phyloP scores from a whole-genome alignment of 2,113 vertebrate species.

The Tapirus terrestris region DNA sequence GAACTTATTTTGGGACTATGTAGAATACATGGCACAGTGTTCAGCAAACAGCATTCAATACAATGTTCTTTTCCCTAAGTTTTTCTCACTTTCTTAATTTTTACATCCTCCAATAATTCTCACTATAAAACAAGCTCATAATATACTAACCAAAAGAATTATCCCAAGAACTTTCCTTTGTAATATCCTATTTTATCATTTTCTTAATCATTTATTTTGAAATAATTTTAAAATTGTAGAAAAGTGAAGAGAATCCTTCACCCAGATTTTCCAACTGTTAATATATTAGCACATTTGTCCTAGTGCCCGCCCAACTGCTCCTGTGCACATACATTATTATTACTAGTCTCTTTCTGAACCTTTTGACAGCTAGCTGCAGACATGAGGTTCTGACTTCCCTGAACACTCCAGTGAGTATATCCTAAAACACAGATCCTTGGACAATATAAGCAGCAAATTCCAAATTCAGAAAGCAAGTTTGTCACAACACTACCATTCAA shows the following conservation, averaged over 20 bases:
- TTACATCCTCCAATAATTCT: neutral
- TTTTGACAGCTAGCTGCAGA: neutral
- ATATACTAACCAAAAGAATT: neutral
- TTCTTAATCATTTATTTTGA: neutral
- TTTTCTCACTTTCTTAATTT: neutral
- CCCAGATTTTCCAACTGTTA: neutral
- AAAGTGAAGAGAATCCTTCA: neutral
- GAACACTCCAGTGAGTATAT: neutral
- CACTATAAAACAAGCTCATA: neutral
- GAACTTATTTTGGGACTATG: neutral
- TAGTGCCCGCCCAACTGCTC: neutral
- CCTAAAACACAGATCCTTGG: neutral
- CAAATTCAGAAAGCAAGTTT: neutral
- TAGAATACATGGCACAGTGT: neutral
- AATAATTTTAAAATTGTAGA: conserved; percentile 11
- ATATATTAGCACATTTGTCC: neutral
- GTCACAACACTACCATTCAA: neutral
- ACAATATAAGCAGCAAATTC: neutral
- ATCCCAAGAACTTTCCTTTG: neutral
- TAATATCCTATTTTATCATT: neutral
- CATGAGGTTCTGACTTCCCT: neutral
- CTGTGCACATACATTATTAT: neutral
- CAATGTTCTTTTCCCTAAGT: neutral
- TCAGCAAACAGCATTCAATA: neutral
- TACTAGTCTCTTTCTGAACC: neutral